These are phyloP conservation scores for Pleuronectes platessa DNA, from an alignment of 2,113 vertebrate species.

Conservation along the genomic window DNA sequence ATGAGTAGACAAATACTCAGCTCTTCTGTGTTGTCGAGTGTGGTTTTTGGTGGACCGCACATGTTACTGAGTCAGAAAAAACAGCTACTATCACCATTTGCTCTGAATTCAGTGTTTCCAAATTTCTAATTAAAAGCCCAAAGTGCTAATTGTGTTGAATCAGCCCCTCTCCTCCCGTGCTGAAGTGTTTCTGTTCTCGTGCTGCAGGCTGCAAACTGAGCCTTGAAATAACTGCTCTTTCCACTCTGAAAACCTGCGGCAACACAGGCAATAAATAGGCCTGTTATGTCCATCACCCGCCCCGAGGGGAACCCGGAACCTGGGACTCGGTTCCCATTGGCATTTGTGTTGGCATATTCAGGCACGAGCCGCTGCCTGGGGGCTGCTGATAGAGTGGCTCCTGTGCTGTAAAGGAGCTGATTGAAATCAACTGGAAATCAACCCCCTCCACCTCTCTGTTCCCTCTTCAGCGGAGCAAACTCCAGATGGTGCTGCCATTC, in stretches of 20 bases:
- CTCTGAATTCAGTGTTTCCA: not conserved
- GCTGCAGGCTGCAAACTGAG: conserved; percentile 26
- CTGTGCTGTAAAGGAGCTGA: conserved; percentile 66
- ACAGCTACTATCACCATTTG: not conserved
- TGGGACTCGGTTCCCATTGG: conserved; percentile 49
- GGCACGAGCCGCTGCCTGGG: conserved; percentile 51
- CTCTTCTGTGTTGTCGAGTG: not conserved
- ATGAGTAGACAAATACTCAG: not conserved
- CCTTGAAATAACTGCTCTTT: conserved; percentile 61
- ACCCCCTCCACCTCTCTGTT: conserved; percentile 26
- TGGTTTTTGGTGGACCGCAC: not conserved
- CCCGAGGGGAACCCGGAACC: conserved; percentile 51
- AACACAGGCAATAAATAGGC: conserved; percentile 52
- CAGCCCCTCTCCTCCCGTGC: conserved; percentile 4
- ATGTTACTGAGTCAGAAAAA: not conserved
- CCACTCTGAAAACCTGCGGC: conserved; percentile 35
- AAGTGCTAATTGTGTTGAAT: conserved; percentile 3
- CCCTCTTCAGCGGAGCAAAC: conserved; percentile 39
- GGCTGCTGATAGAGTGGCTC: conserved; percentile 61
- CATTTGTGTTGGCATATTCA: conserved; percentile 50
- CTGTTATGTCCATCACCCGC: conserved; percentile 55
- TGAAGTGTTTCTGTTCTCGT: conserved; percentile 31
- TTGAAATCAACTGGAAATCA: conserved; percentile 72
- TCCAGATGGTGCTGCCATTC: conserved; percentile 69
- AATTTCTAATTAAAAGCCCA: not conserved